Evolutionary conservation across 2,888 invertebrate genomes (phyloP), one percentile per base, ranked within the genome.

Genomic region (Heliconius ismenius): DNA sequence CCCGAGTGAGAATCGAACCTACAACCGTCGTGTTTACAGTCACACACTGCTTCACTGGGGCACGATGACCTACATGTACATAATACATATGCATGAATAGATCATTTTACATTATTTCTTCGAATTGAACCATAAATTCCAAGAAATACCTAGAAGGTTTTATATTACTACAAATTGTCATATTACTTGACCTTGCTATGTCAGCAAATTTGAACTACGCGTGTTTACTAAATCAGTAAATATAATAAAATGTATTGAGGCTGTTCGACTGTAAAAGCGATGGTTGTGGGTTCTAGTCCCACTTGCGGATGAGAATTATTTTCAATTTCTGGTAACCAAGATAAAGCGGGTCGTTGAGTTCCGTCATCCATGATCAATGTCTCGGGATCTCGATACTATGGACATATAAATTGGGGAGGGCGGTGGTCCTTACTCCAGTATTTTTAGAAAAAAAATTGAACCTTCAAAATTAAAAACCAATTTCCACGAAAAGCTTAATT

Each of bases 121-220:
- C 39, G 76, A 76, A 76, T 58, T 10, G 1, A 28, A 65, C 11
- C 7, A 18, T 28, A 39, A 65, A 70, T 76, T 76, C 76, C 39
- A 10, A 36, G 76, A 76, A 76, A 10, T 39, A 3, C 13, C 58
- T 58, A 58, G n/a, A 21, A 43, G 43, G 70, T 60, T 21, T 43
- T 63, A 58, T 32, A n/a, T 76, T 36, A 60, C 72, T 63, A 43
- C 58, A 54, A 36, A 18, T 39, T 36, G 36, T 65, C 72, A 13
- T 13, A 26, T 76, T 72, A n/a, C 54, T 4, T 72, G 76, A 72
- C 76, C 76, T 72, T 32, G 64, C 54, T 43, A n/a, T 21, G n/a
- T 69, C 24, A 62, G 58, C 26, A 68, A 49, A 68, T 68, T 49
- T 68, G 49, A 68, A 49, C 49, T 18, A 18, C 43, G 49, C 68